Percentiles rank a stretch among this genome's conserved stretches.
These are phyloP conservation scores for Myzus persicae DNA, from an alignment of 1,140 invertebrate genomes.

Conservation along the genomic window DNA sequence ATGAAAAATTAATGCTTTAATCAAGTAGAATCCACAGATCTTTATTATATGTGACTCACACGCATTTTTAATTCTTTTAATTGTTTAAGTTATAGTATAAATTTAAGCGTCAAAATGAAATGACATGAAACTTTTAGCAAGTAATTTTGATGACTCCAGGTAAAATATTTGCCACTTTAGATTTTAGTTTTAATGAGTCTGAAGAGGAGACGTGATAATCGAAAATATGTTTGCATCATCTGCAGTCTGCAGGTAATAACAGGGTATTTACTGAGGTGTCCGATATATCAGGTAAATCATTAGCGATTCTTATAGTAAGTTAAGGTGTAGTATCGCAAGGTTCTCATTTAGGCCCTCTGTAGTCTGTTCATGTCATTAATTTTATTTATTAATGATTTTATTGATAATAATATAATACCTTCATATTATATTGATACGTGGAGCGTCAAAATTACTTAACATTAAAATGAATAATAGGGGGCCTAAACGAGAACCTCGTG, in stretches of 20 bases:
- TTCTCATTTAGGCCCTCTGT: background rate
- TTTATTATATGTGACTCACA: too few species aligned
- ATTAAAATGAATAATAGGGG: background rate
- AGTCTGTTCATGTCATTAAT: background rate
- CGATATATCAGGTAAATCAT: too few species aligned
- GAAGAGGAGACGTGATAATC: background rate
- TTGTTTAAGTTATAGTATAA: too few species aligned
- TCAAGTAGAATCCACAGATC: too few species aligned
- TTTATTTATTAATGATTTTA: background rate
- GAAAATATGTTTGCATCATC: background rate
- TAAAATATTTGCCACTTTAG: background rate
- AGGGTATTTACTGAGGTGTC: background rate
- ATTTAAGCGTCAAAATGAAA: background rate
- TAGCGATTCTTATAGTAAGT: too few species aligned
- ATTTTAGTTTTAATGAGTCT: background rate
- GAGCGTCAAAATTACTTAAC: background rate
- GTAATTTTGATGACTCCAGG: background rate
- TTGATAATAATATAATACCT: too few species aligned
- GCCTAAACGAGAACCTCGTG: too few species aligned
- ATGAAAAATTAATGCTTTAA: too few species aligned
- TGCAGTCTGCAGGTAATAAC: background rate
- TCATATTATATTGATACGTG: background rate
- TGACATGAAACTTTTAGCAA: too few species aligned
- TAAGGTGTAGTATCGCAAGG: too few species aligned
- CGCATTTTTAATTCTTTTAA: too few species aligned